Base-by-base conservation (phyloP, 53 echinoderm and acorn worm genomes). In the Astropecten irregularis region DNA sequence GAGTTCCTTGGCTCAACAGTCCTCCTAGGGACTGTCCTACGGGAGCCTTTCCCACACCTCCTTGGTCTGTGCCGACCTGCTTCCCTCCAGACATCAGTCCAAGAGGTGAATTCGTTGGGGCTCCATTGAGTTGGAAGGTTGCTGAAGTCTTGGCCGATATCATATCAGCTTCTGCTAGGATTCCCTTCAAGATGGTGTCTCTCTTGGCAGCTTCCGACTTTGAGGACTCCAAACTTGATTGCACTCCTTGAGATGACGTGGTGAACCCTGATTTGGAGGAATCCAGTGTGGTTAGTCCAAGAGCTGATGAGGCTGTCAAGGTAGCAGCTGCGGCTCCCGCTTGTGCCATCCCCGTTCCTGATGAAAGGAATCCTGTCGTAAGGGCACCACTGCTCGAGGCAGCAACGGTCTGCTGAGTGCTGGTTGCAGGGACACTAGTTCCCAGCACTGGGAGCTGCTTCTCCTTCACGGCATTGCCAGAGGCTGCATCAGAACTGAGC, bases 1-100 rank as follows among this genome's bases (percentile, higher is more conserved):
- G 50, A n/a, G 50, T 32, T 46, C 60, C 77, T 46, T 47, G 77
- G 20, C 60, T 48, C 42, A 62, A 46, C 18, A 48, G 59, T 77
- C 77, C 77, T 19, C 46, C 46, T 18, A 32, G 30, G 5, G 39
- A 3, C 57, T 54, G 25, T 16, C 27, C 58, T 39, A 42, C 9
- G 9, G 53, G 3, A 4, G 58, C 40, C 36, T 40, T 25, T 55
- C 40, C 76, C 3, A 55, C 40, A 25, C 76, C 62, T 79, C 48
- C 34, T 77, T 48, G 44, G 32, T 25, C 11, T 25, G 57, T 38
- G 58, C 34, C 53, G 16, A 35, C 56, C 26, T 1, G 38, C 57
- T 74, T 57, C 21, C 61, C 77, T 20, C 7, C 22, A 3, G 46
- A 26, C 61, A 39, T 34, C 66, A 30, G 30, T 15, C 77, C 47